These are phyloP conservation scores for Hydropsyche tenuis DNA, from an alignment of 1,140 invertebrate genomes.

Conservation along the genomic window DNA sequence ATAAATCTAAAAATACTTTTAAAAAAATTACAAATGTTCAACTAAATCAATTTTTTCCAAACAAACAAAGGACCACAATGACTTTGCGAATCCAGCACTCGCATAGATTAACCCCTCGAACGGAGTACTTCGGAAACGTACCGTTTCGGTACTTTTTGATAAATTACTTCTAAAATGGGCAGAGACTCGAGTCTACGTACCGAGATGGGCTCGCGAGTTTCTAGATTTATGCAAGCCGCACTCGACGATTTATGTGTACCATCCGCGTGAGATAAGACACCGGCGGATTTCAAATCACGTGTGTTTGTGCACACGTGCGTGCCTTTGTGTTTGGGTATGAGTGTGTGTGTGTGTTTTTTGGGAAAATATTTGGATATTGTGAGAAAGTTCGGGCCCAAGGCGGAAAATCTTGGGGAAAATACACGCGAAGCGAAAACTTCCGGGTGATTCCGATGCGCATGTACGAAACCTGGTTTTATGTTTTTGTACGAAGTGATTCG, in stretches of 20 bases:
- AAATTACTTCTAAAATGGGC: slow-evolving; percentile 32
- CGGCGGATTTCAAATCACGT: slow-evolving; percentile 24
- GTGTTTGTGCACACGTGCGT: slow-evolving; percentile 3
- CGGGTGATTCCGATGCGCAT: no score
- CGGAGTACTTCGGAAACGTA: neutral
- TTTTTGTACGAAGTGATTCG: no score
- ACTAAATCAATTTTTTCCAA: no score
- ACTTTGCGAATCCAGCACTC: no score
- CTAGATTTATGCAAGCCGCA: slow-evolving; percentile 45
- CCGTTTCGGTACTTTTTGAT: slow-evolving; percentile 17
- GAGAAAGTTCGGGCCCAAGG: neutral
- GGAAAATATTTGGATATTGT: neutral
- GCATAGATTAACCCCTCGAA: no score
- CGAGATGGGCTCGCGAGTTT: slow-evolving; percentile 23
- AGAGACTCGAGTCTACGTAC: neutral
- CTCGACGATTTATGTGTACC: slow-evolving; percentile 42
- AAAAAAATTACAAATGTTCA: no score
- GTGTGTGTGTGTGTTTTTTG: neutral
- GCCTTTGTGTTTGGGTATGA: neutral
- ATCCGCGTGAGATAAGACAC: slow-evolving; percentile 27
- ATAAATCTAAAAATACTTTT: no score
- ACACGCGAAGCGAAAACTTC: neutral
- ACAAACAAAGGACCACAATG: no score
- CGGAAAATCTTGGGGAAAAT: neutral
- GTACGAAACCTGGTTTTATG: no score